Evolutionary conservation across 2,888 invertebrate genomes (phyloP).

Genomic region (Drosophila quinaria): DNA sequence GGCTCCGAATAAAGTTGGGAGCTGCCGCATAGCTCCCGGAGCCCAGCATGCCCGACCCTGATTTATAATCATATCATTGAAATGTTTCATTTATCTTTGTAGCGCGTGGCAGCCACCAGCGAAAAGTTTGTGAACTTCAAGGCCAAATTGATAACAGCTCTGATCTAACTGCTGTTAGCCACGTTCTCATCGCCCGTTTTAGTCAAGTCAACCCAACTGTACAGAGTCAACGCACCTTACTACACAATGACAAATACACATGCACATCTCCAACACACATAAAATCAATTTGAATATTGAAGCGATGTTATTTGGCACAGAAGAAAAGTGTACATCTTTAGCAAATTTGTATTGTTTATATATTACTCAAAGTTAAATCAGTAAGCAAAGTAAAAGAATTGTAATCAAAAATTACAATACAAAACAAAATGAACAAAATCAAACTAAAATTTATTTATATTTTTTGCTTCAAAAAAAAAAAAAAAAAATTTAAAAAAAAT

Average conservation of each 20-base stretch:
- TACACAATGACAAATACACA: conserved; percentile 32
- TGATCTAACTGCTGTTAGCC: conserved; percentile 88
- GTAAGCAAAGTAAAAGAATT: conserved; percentile 40
- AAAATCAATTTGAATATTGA: conserved; percentile 26
- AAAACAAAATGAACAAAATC: conserved; percentile 19
- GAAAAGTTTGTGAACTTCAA: conserved; percentile 97
- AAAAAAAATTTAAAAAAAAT: conserved; percentile 38
- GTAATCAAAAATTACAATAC: conserved; percentile 50
- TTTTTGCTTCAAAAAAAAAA: conserved; percentile 42
- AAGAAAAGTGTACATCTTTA: conserved; percentile 46
- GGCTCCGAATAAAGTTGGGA: too few relatives aligned
- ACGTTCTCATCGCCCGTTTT: conserved; percentile 53
- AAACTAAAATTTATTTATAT: conserved; percentile 62
- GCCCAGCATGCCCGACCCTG: too few relatives aligned
- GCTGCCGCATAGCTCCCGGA: too few relatives aligned
- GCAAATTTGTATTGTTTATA: conserved; percentile 59
- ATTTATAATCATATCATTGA: not conserved
- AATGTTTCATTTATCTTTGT: conserved; percentile 51
- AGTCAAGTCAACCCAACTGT: conserved; percentile 74
- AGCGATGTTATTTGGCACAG: conserved; percentile 50
- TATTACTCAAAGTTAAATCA: conserved; percentile 42
- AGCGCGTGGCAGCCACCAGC: conserved; percentile 95
- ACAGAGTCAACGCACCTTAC: conserved; percentile 68
- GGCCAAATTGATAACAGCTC: conserved; percentile 95
- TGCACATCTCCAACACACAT: conserved; percentile 32